Conservation (phyloP, 2,888 invertebrate species). For the Diloba caeruleocephala region DNA sequence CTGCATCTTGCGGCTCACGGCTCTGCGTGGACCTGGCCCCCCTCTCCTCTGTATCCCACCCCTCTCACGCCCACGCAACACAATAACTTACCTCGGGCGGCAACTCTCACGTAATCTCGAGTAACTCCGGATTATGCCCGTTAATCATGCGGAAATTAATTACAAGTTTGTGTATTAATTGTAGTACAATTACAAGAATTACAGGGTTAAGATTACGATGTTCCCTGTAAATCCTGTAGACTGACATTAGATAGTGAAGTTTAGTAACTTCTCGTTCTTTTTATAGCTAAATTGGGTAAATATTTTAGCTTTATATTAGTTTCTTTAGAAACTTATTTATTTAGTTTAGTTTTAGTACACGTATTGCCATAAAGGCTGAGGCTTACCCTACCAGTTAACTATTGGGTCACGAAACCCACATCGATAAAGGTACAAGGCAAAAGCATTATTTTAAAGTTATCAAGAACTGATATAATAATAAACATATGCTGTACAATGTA, state of each 20-base stretch:
- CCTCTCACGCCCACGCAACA: constrained; percentile 74
- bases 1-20: constrained; percentile 78
- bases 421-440: too few relatives aligned
- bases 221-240: constrained; percentile 38
- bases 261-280: too few relatives aligned
- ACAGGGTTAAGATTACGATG: constrained; percentile 68
- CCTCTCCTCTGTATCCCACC: constrained; percentile 53
- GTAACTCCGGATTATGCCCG: constrained; percentile 88
- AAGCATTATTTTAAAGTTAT: too few relatives aligned
- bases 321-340: too few relatives aligned
- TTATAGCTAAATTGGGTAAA: too few relatives aligned
- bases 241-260: constrained; percentile 21
- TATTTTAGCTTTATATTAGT: too few relatives aligned
- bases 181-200: constrained; percentile 85
- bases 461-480: too few relatives aligned
- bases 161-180: constrained; percentile 89
- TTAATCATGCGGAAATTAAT: constrained; percentile 89
- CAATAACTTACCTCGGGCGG: constrained; percentile 85
- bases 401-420: too few relatives aligned
- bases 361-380: too few relatives aligned
- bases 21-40: constrained; percentile 70
- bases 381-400: too few relatives aligned
- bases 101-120: constrained; percentile 85
- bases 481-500: too few relatives aligned
- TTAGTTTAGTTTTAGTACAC: too few relatives aligned